A percentile compares a stretch with the other conserved stretches of the same genome.
These are phyloP conservation scores for Tachyglossus aculeatus DNA, from an alignment of 2,797 vertebrate genomes.

Conservation along the genomic window DNA sequence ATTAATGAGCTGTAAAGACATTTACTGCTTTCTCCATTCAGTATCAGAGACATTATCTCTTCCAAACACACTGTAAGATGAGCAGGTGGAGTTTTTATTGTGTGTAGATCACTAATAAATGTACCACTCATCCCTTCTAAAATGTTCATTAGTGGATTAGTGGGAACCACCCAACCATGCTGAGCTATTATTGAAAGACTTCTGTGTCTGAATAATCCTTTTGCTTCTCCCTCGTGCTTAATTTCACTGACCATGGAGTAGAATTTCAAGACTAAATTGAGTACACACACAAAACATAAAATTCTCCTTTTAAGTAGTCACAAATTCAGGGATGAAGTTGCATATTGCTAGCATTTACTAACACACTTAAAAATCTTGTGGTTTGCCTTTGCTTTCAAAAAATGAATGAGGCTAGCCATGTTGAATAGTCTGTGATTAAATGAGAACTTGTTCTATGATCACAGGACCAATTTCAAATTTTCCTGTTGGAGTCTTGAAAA, in stretches of 20 bases:
- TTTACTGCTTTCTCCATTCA: slow-evolving; percentile 12
- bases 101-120: neutral
- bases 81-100: neutral
- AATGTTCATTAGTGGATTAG: neutral
- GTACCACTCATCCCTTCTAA: slow-evolving; percentile 1
- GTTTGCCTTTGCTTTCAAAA: too few species aligned
- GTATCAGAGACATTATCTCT: slow-evolving; percentile 2
- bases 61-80: neutral
- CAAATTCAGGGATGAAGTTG: too few species aligned
- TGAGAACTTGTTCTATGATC: too few species aligned
- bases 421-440: too few species aligned
- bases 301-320: too few species aligned
- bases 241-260: neutral
- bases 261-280: neutral
- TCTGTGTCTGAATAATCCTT: neutral
- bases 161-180: slow-evolving; percentile 4
- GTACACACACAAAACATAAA: neutral
- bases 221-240: neutral
- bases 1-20: slow-evolving; percentile 17
- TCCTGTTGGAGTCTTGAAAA: too few species aligned
- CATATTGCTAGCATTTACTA: too few species aligned
- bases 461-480: too few species aligned
- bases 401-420: too few species aligned
- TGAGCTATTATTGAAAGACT: neutral
- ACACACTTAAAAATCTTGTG: too few species aligned